Evolutionary conservation across 1,140 invertebrate genomes (phyloP).

Genomic region (Coptotermes formosanus): DNA sequence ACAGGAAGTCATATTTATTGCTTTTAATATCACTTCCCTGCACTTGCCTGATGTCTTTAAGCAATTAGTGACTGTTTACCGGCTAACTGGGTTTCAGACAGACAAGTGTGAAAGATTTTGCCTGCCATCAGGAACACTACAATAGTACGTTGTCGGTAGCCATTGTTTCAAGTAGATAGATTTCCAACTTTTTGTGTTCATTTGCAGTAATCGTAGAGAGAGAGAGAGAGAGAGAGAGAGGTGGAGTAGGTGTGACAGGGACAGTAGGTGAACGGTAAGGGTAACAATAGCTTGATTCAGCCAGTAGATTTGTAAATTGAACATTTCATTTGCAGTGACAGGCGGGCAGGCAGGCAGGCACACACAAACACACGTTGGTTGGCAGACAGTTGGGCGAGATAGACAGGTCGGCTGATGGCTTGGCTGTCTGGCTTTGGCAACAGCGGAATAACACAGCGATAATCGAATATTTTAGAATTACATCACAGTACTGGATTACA

Average conservation of each 20-base stretch:
- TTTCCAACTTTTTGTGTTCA: background rate
- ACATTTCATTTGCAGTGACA: conserved; percentile 18
- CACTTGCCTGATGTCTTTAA: no score
- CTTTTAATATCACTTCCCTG: no score
- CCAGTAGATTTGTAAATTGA: conserved; percentile 19
- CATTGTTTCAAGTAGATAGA: background rate
- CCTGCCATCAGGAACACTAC: no score
- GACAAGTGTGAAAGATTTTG: no score
- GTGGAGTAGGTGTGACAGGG: no score
- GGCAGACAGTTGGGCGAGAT: background rate
- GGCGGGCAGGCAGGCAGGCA: background rate
- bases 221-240: background rate
- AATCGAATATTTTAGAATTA: conserved; percentile 6
- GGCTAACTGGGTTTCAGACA: no score
- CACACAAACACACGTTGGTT: background rate
- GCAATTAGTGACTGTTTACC: no score
- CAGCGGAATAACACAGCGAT: conserved; percentile 3
- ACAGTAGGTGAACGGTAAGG: background rate
- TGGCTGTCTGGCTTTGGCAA: background rate
- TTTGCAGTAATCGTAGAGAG: background rate
- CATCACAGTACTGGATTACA: background rate
- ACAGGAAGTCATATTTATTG: no score
- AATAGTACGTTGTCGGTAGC: background rate
- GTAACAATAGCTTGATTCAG: conserved; percentile 5
- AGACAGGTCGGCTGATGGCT: background rate